Base-by-base conservation (phyloP, 2,113 vertebrate genomes). In the Colossoma macropomum region DNA sequence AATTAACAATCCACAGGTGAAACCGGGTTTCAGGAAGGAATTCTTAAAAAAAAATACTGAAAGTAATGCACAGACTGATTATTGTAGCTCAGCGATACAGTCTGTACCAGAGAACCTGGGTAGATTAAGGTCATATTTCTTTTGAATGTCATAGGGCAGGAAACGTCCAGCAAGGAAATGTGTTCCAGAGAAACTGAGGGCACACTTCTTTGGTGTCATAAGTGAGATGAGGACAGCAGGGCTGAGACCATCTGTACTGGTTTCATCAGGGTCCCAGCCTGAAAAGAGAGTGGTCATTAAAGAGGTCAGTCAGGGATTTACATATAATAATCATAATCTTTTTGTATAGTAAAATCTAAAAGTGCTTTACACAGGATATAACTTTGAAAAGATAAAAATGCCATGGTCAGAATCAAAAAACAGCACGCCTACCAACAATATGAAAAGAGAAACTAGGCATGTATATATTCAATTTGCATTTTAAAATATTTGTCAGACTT, bases 151-250 rank as follows among this genome's bases (percentile, higher is more conserved):
- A 5, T 93, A 93, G 1, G 96, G 96, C 30, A 96, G 89, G 79
- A 95, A 95, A 1, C 95, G 91, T 3, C 95, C 95, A 0, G 95
- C 96, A 66, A 96, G 91, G 2, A 95, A 94, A 83, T 96, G 96
- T 34, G 92, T 92, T 54, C 95, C 96, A 7, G 92, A 85, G 88
- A 96, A 96, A 30, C 87, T 89, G 0, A 89, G 86, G 0, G 95
- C 87, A 0, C 94, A 95, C 27, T 82, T 89, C 87, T 96, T 96
- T 71, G 96, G 95, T 0, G 94, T 95, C 0, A 87, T 90, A 19
- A 97, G 88, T 0, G 95, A 96, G 52, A 97, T 91, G 21, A 96
- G 93, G 7, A 95, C 93, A 0, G 93, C 93, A 0, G 96, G 96
- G 34, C 74, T 92, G 50, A 96, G 91, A 10, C 92, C 91, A 0